Evolutionary conservation across 2,888 invertebrate genomes (phyloP).

Genomic region (Cyrtodaria siliqua): DNA sequence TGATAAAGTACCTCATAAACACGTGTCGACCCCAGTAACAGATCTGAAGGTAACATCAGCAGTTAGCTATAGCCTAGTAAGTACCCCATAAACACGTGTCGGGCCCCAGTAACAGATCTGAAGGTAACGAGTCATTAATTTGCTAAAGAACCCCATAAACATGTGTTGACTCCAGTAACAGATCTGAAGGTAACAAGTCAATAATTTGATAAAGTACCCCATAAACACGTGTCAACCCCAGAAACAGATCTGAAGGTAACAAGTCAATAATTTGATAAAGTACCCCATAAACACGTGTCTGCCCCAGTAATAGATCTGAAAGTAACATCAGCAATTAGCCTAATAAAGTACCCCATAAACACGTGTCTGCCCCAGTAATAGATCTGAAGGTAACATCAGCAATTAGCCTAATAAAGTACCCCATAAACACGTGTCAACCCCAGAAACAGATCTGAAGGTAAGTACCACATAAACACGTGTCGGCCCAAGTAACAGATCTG

Average conservation of each 20-base stretch:
- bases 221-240: slow-evolving; percentile 95
- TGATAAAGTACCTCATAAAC: slow-evolving; percentile 98
- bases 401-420: too few relatives aligned
- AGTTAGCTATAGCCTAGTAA: too few relatives aligned
- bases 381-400: slow-evolving; percentile 88
- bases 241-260: slow-evolving; percentile 89
- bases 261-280: too few relatives aligned
- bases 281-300: slow-evolving; percentile 98
- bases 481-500: slow-evolving; percentile 93
- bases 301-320: slow-evolving; percentile 92
- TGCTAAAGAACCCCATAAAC: slow-evolving; percentile 98
- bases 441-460: slow-evolving; percentile 90
- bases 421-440: slow-evolving; percentile 97
- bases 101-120: slow-evolving; percentile 92
- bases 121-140: too few relatives aligned
- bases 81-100: slow-evolving; percentile 97
- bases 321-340: too few relatives aligned
- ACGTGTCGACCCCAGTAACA: slow-evolving; percentile 94
- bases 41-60: slow-evolving; percentile 87
- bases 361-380: slow-evolving; percentile 94
- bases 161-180: slow-evolving; percentile 94
- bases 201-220: too few relatives aligned
- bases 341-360: slow-evolving; percentile 98
- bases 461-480: slow-evolving; percentile 96
- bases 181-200: slow-evolving; percentile 88